Conservation (phyloP, 2,797 vertebrate genomes). For the Luscinia luscinia region DNA sequence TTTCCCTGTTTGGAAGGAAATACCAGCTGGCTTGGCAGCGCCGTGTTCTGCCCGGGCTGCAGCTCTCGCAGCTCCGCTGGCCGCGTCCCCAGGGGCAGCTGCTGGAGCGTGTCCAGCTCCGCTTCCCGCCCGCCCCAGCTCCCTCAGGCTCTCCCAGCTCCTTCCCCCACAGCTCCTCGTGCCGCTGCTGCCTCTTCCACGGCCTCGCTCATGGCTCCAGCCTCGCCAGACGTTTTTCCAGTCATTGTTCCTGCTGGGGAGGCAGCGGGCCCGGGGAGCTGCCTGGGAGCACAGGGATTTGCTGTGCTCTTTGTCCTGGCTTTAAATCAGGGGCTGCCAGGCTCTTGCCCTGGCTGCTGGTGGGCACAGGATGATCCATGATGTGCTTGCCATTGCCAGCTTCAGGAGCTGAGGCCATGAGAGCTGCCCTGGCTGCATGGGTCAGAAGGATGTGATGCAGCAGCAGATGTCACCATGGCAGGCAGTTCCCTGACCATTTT, state of each 20-base stretch:
- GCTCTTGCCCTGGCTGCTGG: background rate
- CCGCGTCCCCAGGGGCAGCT: background rate
- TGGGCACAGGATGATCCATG: fast-evolving
- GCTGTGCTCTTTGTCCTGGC: background rate
- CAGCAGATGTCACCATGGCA: background rate
- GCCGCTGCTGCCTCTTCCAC: background rate
- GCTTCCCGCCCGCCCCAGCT: background rate
- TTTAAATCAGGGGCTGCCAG: background rate
- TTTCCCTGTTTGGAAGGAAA: background rate
- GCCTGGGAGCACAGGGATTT: background rate
- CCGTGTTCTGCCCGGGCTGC: background rate
- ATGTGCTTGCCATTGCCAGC: background rate
- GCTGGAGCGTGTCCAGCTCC: background rate
- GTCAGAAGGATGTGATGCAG: background rate
- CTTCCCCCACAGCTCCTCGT: background rate
- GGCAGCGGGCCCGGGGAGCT: background rate
- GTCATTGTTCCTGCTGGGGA: background rate
- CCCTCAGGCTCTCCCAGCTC: background rate
- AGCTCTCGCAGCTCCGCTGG: background rate
- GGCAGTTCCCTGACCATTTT: background rate
- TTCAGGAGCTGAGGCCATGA: background rate
- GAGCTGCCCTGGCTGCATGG: background rate
- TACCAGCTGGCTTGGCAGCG: background rate
- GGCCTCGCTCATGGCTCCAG: background rate
- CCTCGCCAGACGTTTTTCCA: background rate